These are phyloP conservation scores for Cricetomys ansorgei DNA, from an alignment of 2,113 vertebrate genomes.

Conservation along the genomic window DNA sequence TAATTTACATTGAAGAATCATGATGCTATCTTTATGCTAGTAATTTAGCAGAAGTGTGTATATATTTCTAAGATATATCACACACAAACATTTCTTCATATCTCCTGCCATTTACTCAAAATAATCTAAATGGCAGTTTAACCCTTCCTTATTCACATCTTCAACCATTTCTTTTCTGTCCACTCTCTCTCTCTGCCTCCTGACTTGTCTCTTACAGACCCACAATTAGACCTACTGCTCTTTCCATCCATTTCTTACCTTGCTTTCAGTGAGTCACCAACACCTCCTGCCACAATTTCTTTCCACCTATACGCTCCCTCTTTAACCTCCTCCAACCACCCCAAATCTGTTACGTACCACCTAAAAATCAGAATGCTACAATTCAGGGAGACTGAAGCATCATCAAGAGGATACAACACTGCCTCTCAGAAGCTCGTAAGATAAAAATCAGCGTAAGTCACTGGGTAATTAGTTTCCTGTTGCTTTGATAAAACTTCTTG, in stretches of 20 bases:
- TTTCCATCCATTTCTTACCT: slow-evolving; percentile 22
- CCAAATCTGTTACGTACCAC: neutral
- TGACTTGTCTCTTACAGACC: neutral
- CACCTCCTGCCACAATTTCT: slow-evolving; percentile 43
- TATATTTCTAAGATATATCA: neutral
- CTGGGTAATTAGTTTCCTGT: neutral
- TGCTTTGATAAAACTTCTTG: neutral
- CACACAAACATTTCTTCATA: neutral
- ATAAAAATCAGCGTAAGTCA: neutral
- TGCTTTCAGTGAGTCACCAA: slow-evolving; percentile 28
- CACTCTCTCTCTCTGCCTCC: neutral
- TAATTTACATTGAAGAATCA: slow-evolving; percentile 6
- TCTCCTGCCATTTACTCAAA: neutral
- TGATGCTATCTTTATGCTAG: slow-evolving; percentile 2
- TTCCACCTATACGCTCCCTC: neutral
- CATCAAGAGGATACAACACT: neutral
- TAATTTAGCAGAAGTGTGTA: neutral
- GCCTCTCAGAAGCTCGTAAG: neutral
- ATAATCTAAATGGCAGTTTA: neutral
- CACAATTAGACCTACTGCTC: neutral
- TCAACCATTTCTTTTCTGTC: neutral
- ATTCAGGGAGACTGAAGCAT: neutral
- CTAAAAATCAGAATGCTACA: neutral
- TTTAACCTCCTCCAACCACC: neutral
- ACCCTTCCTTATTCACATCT: neutral